These are phyloP conservation scores for Tetranychus urticae DNA, from an alignment of 1,140 invertebrate species.

Conservation along the genomic window DNA sequence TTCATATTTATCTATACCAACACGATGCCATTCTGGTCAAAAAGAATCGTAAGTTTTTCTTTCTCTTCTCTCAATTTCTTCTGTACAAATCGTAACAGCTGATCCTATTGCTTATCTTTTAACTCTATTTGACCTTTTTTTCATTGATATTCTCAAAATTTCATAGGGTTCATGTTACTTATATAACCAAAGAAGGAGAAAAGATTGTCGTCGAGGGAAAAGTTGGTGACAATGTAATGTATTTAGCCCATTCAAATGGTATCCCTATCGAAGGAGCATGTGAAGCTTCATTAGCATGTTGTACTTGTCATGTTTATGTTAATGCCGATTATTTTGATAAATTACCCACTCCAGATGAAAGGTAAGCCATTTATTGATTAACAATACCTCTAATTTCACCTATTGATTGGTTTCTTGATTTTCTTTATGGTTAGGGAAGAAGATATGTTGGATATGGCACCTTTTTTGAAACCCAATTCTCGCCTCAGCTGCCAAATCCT, in stretches of 20 bases:
- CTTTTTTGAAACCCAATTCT: conserved; percentile 85
- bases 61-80: too few relatives aligned
- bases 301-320: conserved; percentile 94
- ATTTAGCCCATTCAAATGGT: conserved; percentile 70
- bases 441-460: conserved; percentile 87
- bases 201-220: conserved; percentile 55
- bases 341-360: conserved; percentile 60
- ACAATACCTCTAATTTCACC: neutral
- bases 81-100: too few relatives aligned
- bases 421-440: conserved; percentile 40
- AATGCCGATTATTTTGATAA: conserved; percentile 45
- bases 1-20: too few relatives aligned
- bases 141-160: too few relatives aligned
- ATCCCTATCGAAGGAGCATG: conserved; percentile 94
- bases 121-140: too few relatives aligned
- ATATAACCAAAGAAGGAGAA: conserved; percentile 61
- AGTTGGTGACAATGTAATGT: conserved; percentile 83
- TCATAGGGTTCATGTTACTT: conserved; percentile 29
- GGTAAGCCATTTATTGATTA: conserved; percentile 19
- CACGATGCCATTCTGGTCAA: too few relatives aligned
- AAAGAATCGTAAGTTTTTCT: too few relatives aligned
- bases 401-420: neutral
- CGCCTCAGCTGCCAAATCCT: conserved; percentile 89
- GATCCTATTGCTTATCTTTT: too few relatives aligned
- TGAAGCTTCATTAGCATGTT: conserved; percentile 90